A percentile compares a stretch with the other conserved stretches of the same genome.
phyloP scores from a whole-genome alignment of 1,140 invertebrate species.

The Drosophila rhopaloa region DNA sequence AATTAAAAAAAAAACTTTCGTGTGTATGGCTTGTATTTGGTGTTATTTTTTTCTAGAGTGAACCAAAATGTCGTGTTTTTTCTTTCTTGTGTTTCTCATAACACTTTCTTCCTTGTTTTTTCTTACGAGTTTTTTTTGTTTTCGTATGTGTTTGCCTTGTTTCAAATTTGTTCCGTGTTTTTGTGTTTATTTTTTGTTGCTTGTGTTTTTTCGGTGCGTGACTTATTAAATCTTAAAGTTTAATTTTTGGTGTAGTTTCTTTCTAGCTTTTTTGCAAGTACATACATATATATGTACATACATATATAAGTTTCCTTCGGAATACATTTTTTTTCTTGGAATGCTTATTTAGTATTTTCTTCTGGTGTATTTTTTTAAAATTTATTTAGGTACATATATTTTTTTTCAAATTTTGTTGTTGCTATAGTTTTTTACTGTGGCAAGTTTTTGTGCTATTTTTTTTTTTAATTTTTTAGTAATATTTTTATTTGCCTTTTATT shows the following conservation, averaged over 20 bases:
- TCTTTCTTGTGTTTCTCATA: not conserved
- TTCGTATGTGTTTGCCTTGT: too few species aligned
- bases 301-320: too few species aligned
- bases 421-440: too few species aligned
- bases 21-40: not conserved
- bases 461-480: not conserved
- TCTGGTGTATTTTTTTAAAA: not conserved
- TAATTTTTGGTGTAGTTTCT: too few species aligned
- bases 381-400: not conserved
- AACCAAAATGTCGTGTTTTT: not conserved
- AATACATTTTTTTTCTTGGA: not conserved
- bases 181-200: too few species aligned
- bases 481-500: conserved; percentile 34
- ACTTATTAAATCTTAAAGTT: too few species aligned
- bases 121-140: not conserved
- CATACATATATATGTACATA: too few species aligned
- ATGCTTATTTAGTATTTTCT: not conserved
- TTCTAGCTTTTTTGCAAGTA: too few species aligned
- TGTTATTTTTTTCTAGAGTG: not conserved
- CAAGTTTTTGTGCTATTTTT: not conserved
- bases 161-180: too few species aligned
- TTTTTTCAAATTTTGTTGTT: not conserved
- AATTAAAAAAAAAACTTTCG: not conserved
- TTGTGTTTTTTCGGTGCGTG: too few species aligned
- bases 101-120: not conserved